phyloP scores from a whole-genome alignment of 1,140 invertebrate species.

The Helicorthomorpha holstii region DNA sequence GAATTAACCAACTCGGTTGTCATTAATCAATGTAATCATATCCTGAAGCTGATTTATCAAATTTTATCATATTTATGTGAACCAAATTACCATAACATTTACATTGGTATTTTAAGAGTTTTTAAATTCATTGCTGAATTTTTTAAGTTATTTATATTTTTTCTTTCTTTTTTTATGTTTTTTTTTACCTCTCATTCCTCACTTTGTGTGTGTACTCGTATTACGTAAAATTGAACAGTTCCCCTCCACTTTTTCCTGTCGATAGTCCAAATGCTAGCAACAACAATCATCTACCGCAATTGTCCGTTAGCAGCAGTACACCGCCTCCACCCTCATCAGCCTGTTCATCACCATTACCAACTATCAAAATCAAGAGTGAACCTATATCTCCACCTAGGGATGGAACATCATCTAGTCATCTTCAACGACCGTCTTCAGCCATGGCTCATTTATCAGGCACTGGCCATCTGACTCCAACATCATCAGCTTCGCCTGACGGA shows the following conservation, averaged over 20 bases:
- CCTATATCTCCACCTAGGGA: constrained; percentile 76
- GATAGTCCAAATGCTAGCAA: constrained; percentile 1
- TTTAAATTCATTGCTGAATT: no score
- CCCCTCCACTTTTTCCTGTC: constrained; percentile 1
- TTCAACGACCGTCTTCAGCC: constrained; percentile 2
- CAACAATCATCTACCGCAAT: constrained; percentile 25
- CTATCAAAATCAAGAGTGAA: constrained; percentile 88
- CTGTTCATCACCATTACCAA: constrained; percentile 62
- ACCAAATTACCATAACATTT: no score
- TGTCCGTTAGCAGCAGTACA: constrained; percentile 64
- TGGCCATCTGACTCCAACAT: constrained; percentile 4
- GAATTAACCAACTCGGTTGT: no score
- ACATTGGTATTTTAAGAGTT: no score
- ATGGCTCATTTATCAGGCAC: background rate
- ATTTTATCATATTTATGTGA: no score
- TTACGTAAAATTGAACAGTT: no score
- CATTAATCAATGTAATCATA: no score
- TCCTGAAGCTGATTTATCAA: no score
- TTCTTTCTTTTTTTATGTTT: no score
- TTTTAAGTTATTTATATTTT: no score
- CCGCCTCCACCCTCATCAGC: constrained; percentile 39
- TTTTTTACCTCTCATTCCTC: no score
- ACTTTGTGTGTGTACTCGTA: no score
- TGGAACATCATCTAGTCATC: constrained; percentile 6
- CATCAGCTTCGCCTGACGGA: constrained; percentile 3